Evolutionary conservation across 64 coral and sea anemone genomes (phyloP).

Genomic region (Actinia tenebrosa): DNA sequence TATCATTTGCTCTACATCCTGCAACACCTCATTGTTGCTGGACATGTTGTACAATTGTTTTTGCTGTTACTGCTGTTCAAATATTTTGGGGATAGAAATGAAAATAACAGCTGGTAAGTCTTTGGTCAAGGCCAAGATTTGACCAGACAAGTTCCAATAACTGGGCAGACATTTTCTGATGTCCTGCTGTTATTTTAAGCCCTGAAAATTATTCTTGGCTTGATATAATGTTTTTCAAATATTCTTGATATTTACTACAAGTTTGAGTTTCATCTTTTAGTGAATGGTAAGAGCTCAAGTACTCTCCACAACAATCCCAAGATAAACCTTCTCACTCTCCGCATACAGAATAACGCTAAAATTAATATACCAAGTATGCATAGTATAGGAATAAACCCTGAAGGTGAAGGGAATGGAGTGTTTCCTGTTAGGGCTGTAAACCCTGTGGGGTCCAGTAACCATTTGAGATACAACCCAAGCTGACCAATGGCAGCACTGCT

Average conservation of each 20-base stretch:
- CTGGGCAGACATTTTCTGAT: no score
- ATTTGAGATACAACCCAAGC: constrained; percentile 7
- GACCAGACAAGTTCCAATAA: no score
- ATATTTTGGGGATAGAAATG: no score
- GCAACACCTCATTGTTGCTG: no score
- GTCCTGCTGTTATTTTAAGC: no score
- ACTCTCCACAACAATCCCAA: neutral
- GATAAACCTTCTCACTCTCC: neutral
- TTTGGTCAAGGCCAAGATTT: no score
- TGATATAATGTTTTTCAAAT: neutral
- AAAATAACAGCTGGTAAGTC: no score
- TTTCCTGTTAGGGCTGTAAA: neutral
- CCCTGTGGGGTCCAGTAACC: constrained; percentile 1
- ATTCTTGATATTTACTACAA: neutral
- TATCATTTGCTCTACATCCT: no score
- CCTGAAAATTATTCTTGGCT: no score
- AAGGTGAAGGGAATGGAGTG: neutral
- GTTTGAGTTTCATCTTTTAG: neutral
- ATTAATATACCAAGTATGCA: neutral
- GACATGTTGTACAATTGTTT: no score
- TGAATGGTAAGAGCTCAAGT: neutral
- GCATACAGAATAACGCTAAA: neutral
- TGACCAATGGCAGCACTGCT: constrained; percentile 19
- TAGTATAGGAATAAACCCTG: neutral
- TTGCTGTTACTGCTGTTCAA: no score